Conservation (phyloP, 2,113 vertebrate species). For the Alosa alosa region DNA sequence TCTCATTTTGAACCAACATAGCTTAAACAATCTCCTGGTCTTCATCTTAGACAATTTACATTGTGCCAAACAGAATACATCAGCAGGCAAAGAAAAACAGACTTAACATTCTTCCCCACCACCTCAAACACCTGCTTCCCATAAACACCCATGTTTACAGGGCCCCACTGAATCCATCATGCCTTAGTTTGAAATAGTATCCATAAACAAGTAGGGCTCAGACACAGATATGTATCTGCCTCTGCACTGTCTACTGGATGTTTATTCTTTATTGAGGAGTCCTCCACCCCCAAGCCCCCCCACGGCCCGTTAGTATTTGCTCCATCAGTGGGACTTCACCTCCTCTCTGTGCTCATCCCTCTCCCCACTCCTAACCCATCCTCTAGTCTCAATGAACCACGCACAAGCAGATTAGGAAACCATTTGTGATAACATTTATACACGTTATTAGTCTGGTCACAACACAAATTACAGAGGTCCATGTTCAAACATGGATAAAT, state of each 20-base stretch:
- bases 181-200: constrained; percentile 53
- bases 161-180: constrained; percentile 38
- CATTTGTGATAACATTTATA: not conserved
- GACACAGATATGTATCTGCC: not conserved
- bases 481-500: not conserved
- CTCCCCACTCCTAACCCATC: not conserved
- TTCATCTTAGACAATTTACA: not conserved
- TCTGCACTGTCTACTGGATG: not conserved
- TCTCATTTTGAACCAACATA: not conserved
- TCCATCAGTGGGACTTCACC: not conserved
- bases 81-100: constrained; percentile 1
- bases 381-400: too few relatives aligned
- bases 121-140: constrained; percentile 57
- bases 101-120: not conserved
- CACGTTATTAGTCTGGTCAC: not conserved
- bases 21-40: not conserved
- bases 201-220: constrained; percentile 49
- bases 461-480: not conserved
- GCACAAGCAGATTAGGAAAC: not conserved
- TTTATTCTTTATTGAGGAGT: not conserved
- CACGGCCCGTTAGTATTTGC: not conserved
- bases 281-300: not conserved
- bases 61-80: not conserved
- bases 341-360: not conserved
- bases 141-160: constrained; percentile 63